These are phyloP conservation scores for Xiphias gladius DNA, from an alignment of 2,113 vertebrate genomes.

Conservation along the genomic window DNA sequence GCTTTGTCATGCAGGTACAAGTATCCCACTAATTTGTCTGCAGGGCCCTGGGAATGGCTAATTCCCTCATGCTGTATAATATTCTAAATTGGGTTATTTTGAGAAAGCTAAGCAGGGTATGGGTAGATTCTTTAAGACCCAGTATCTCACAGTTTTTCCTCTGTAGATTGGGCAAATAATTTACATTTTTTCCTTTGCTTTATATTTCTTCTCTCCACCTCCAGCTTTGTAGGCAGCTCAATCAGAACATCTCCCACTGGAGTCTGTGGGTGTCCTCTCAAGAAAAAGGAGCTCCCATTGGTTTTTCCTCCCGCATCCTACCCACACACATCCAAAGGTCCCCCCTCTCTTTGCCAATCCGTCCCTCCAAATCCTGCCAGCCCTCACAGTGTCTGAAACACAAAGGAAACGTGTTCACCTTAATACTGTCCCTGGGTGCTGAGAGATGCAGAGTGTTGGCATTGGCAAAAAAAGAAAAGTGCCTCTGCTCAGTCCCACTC, in stretches of 20 bases:
- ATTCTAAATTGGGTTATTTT: conserved; percentile 63
- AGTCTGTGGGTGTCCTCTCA: conserved; percentile 76
- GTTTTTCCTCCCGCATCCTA: conserved; percentile 55
- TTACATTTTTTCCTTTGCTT: conserved; percentile 7
- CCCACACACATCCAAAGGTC: conserved; percentile 69
- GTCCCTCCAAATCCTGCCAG: conserved; percentile 67
- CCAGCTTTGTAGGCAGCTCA: conserved; percentile 67
- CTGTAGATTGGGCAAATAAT: conserved; percentile 57
- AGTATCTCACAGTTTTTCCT: conserved; percentile 46
- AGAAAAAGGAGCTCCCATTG: conserved; percentile 61
- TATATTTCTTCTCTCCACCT: conserved; percentile 42
- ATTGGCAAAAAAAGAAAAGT: conserved; percentile 55
- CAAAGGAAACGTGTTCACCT: conserved; percentile 69
- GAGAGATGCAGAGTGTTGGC: conserved; percentile 58
- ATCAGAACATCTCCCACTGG: conserved; percentile 67
- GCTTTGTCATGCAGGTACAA: conserved; percentile 53
- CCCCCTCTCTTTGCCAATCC: conserved; percentile 55
- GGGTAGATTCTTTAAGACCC: conserved; percentile 35
- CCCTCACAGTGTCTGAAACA: conserved; percentile 58
- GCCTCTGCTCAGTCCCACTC: conserved; percentile 35
- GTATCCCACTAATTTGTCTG: conserved; percentile 68
- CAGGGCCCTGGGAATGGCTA: conserved; percentile 27
- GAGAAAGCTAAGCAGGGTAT: conserved; percentile 38
- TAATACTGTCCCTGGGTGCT: conserved; percentile 62
- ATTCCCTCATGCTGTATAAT: conserved; percentile 33